Evolutionary conservation across 2,797 vertebrate genomes (phyloP), one percentile per base, ranked within the genome.

Genomic region (Macrochelys suwanniensis): DNA sequence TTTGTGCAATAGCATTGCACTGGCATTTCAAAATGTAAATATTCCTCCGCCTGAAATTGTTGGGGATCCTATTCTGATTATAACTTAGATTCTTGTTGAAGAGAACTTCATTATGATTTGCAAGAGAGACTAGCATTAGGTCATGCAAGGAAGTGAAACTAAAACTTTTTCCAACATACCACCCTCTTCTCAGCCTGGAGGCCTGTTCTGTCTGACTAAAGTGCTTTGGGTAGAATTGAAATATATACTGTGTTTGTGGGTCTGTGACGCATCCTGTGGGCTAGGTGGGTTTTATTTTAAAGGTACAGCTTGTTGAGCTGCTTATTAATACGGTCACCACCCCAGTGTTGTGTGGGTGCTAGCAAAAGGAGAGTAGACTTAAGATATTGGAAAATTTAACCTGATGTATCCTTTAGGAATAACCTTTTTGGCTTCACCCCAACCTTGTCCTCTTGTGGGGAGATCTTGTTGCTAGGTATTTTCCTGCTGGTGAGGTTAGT

Each of bases 261-360:
- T 89, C 94, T 88, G 5, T 0, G 89, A 84, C 84, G 53, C 90
- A 95, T 96, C 80, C 85, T 95, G 84, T 80, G 28, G 28, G 86
- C 92, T 93, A 71, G 90, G 95, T 95, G 92, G 92, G 87, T 92
- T 74, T 50, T 71, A 49, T 92, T 94, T 82, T 50, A 23, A 23
- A 88, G 54, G 84, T 92, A 95, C 93, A 49, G 45, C 95, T 95
- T 61, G 56, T 61, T 31, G 86, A 93, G 86, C 93, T 94, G 95
- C 95, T 89, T 97, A 95, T 95, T 95, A 97, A 96, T 94, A 94
- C 85, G 57, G 47, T 17, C 65, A 53, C 87, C 7, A 94, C 82
- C 88, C 82, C 68, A 74, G 21, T 53, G 2, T 76, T 84, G 74
- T 80, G 7, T 87, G 28, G 13, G 5, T 77, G 17, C 77, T 71